A percentile compares a stretch with the other conserved stretches of the same genome.
Conservation (phyloP, 2,113 vertebrate species). For the Ptychochromis oligacanthus region DNA sequence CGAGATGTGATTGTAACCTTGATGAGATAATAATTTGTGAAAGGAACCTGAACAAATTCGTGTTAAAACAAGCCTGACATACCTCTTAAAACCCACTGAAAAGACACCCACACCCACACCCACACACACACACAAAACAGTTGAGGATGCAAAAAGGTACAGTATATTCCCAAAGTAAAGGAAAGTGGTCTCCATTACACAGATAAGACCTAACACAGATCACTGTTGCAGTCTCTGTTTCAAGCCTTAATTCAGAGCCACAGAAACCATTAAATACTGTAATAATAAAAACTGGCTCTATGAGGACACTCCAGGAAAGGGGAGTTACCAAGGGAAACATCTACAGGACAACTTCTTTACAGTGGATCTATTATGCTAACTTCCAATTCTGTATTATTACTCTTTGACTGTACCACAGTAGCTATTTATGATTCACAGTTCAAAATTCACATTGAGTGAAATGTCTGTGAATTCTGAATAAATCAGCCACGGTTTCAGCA, state of each 20-base stretch:
- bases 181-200: fast-evolving
- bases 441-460: no score
- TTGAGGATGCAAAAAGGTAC: conserved; percentile 16
- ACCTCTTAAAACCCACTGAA: neutral
- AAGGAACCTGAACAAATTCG: neutral
- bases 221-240: neutral
- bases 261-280: neutral
- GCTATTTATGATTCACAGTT: no score
- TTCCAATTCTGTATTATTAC: no score
- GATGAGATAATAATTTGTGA: neutral
- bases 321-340: no score
- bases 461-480: no score
- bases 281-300: no score
- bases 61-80: neutral
- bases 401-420: no score
- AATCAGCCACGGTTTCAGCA: no score
- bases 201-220: neutral
- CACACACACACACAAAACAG: neutral
- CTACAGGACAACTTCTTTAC: no score
- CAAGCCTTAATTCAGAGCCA: neutral
- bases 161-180: neutral
- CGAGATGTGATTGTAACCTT: neutral
- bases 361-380: no score
- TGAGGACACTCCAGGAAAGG: no score
- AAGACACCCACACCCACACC: neutral